Conservation (phyloP, 2,888 invertebrate species). For the Sinhomidia bicolor region DNA sequence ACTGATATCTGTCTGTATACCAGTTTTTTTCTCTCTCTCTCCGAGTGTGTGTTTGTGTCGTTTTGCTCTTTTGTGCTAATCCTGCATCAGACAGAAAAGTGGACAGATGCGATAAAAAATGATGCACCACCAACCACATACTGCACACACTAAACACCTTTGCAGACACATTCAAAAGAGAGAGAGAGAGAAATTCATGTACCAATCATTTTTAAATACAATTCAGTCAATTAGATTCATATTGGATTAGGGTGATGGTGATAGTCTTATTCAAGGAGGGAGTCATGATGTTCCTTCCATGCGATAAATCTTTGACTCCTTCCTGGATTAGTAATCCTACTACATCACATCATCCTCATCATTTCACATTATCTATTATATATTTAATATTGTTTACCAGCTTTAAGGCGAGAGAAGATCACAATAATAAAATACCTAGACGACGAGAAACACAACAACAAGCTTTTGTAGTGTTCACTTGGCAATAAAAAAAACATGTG, state of each 20-base stretch:
- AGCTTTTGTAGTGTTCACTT: conserved; percentile 4
- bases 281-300: conserved; percentile 13
- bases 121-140: conserved; percentile 44
- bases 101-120: conserved; percentile 59
- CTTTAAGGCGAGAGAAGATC: not conserved
- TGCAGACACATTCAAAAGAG: not conserved
- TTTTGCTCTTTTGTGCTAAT: conserved; percentile 47
- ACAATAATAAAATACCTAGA: not conserved
- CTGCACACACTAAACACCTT: conserved; percentile 35
- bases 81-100: conserved; percentile 68
- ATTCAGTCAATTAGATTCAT: conserved; percentile 54
- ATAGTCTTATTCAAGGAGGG: conserved; percentile 13
- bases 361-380: no score
- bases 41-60: no score
- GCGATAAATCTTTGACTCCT: conserved; percentile 59
- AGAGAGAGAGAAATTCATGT: not conserved
- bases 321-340: conserved; percentile 58
- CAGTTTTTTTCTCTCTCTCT: no score
- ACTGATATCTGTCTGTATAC: no score
- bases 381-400: not conserved
- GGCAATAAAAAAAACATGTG: not conserved
- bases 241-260: conserved; percentile 54
- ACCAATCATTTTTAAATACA: conserved; percentile 54
- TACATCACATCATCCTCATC: conserved; percentile 8
- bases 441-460: conserved; percentile 15